Evolutionary conservation across 1,140 invertebrate species (phyloP), one percentile per base, ranked within the genome.

Genomic region (Cheumatopsyche charites): DNA sequence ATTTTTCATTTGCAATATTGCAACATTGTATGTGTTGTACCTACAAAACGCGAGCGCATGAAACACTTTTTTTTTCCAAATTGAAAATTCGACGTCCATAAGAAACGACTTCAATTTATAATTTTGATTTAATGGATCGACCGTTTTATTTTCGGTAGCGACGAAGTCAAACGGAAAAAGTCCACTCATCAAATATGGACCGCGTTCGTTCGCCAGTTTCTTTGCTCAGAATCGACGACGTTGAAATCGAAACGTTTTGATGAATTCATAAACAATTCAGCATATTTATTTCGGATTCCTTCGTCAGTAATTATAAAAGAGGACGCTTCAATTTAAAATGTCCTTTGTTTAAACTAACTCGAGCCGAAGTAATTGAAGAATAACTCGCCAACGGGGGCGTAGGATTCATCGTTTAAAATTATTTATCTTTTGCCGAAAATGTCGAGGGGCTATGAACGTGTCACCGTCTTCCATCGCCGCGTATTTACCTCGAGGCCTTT

Each of bases 301-400:
- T 74, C 73, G 45, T 55, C 43, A 47, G 74, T 75, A 72, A 75
- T 75, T 75, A 75, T 62, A 70, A 72, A 75, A 70, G 71, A 68
- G 29, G 49, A 36, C 29, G 70, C 70, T 75, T 70, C 71, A 67
- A 73, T 72, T 70, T 70, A 75, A 75, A 75, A 69, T 67, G 71
- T 67, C 43, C 71, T 73, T 73, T 75, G 74, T 75, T 75, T 75
- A 75, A 75, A 75, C 70, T 75, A 75, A 75, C 67, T 75, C 70
- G 63, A 75, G 74, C 67, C 49, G 74, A 75, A 75, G 72, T 73
- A 75, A 75, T 73, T 75, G 74, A 73, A 72, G 71, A 75, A 75
- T 75, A 75, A 75, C 74, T 75, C 36, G 67, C 29, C 29, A 9
- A 9, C 29, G 70, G 49, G 17, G 42, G 9, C 7, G 5, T 55